Conservation (phyloP, 2,797 vertebrate species). For the Brachymystax lenok region DNA sequence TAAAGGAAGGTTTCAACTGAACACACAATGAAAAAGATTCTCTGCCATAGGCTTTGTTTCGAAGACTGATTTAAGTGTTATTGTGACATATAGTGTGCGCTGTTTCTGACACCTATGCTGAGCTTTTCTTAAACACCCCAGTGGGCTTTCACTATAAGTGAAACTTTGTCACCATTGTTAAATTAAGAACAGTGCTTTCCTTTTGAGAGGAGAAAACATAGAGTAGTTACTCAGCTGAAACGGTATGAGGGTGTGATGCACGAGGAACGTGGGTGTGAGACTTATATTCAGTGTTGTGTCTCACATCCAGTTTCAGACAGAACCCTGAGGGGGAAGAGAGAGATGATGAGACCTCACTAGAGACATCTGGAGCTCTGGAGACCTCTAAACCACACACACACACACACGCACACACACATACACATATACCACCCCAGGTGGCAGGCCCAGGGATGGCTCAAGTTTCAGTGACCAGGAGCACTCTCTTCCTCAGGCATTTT, state of each 20-base stretch:
- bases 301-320: neutral
- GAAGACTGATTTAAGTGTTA: neutral
- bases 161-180: neutral
- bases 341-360: too few species aligned
- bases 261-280: too few species aligned
- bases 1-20: too few species aligned
- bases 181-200: neutral
- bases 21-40: neutral
- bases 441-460: neutral
- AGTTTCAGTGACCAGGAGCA: constrained; percentile 12
- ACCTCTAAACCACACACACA: neutral
- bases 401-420: too few species aligned
- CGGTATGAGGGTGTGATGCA: too few species aligned
- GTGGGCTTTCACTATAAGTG: neutral
- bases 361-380: neutral
- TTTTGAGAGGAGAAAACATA: too few species aligned
- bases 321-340: neutral
- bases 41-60: neutral
- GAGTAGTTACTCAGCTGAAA: too few species aligned
- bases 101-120: neutral
- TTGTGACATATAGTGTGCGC: too few species aligned
- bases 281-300: neutral
- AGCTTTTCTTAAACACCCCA: neutral
- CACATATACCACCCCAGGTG: neutral
- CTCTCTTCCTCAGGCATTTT: neutral